Base-by-base conservation (phyloP, 2,888 invertebrate species). In the Eupithecia dodoneata region DNA sequence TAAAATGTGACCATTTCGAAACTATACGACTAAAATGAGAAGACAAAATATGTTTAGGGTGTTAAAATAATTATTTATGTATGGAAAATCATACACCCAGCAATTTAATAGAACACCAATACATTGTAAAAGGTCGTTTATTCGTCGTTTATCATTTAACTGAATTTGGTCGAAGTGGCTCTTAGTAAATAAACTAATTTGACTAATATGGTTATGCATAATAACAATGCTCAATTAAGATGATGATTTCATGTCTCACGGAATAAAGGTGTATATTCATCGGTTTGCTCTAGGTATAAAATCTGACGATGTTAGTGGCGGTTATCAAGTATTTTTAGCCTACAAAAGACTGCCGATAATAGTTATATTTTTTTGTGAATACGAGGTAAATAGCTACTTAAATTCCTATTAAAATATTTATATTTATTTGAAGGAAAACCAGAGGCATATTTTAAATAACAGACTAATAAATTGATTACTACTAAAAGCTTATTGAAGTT, bases 131-230 rank as follows among this genome's bases (percentile, higher is more conserved):
- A 10, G 59, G 10, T 9, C 9, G 10, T 63, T 63, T 18, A 63
- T 30, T 10, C 59, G 0, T 3, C 18, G 59, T 63, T 55, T 63
- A 63, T 30, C 3, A 63, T 63, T 63, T 63, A 63, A 63, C 63
- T 10, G 63, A 63, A 4, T 7, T 9, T 30, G 63, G 2, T 63
- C 30, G 18, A 63, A 63, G 10, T 30, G 18, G 63, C 63, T 63
- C 63, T 30, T 10, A 69, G 72, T 71, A 73, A 78, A 77, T 80
- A 81, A 79, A 80, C 78, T 81, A 81, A 81, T 80, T 79, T 80
- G 75, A 79, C 59, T 76, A 78, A 76, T 73, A 80, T 67, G 66
- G 75, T 49, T 71, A 63, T 75, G 71, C 75, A 78, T 75, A 76
- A 75, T 47, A 75, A 78, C 73, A 78, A 78, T 73, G 55, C 72